phyloP scores from a whole-genome alignment of 2,797 vertebrate species.

The Mus caroli region DNA sequence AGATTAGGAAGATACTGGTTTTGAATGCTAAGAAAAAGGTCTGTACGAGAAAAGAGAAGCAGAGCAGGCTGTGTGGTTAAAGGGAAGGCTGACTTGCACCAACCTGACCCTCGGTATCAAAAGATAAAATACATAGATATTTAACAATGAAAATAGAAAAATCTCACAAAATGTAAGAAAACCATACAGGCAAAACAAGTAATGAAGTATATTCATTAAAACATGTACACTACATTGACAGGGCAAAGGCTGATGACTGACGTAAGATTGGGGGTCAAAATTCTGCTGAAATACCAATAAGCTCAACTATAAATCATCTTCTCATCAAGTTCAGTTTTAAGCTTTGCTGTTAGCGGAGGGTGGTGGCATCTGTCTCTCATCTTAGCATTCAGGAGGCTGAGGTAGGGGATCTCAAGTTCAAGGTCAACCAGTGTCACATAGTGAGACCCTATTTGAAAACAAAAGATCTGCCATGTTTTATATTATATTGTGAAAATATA shows the following conservation, averaged over 20 bases:
- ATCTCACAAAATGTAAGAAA: neutral
- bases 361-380: neutral
- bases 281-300: neutral
- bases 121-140: neutral
- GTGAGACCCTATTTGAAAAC: neutral
- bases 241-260: neutral
- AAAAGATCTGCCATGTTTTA: neutral
- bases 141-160: neutral
- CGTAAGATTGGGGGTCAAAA: slow-evolving; percentile 1
- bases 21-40: neutral
- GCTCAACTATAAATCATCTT: neutral
- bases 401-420: neutral
- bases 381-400: neutral
- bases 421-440: neutral
- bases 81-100: neutral
- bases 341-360: neutral
- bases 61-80: neutral
- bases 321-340: neutral
- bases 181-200: neutral
- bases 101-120: neutral
- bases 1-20: neutral
- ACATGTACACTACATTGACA: neutral
- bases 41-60: neutral
- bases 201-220: neutral
- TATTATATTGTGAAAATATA: neutral